Conservation (phyloP, 2,797 vertebrate species). For the Rhinichthys osculus region DNA sequence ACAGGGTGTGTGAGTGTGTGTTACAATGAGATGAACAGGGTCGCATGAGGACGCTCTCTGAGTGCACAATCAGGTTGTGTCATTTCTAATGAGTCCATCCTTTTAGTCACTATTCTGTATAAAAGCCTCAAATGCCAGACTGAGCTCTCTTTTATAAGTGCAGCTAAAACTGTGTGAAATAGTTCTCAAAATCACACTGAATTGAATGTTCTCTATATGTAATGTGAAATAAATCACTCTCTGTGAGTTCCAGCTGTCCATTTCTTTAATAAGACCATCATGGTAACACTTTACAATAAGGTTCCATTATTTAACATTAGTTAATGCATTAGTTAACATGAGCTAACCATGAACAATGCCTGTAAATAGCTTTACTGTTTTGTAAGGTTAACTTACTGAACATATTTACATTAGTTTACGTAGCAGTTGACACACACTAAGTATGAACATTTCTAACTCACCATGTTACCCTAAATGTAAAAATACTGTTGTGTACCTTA, state of each 20-base stretch:
- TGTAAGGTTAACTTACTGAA: too few relatives aligned
- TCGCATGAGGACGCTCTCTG: background rate
- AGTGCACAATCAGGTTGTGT: background rate
- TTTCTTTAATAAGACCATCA: background rate
- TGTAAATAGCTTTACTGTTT: too few relatives aligned
- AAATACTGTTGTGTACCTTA: too few relatives aligned
- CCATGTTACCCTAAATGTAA: too few relatives aligned
- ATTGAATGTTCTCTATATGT: background rate
- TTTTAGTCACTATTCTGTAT: background rate
- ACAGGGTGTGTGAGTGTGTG: background rate
- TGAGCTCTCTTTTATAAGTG: background rate
- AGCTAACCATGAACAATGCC: too few relatives aligned
- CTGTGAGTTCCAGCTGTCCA: background rate
- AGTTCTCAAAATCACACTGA: background rate
- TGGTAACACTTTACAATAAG: too few relatives aligned
- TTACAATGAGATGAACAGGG: background rate
- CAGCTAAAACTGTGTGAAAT: background rate
- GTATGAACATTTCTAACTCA: too few relatives aligned
- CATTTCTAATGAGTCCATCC: background rate
- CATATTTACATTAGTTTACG: too few relatives aligned
- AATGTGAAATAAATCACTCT: constrained; percentile 21
- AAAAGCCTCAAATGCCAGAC: constrained; percentile 16
- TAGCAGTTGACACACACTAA: too few relatives aligned
- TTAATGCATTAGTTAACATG: too few relatives aligned
- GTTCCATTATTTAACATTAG: too few relatives aligned